These are phyloP conservation scores for Xestia sexstrigata DNA, from an alignment of 2,888 invertebrate genomes.

Conservation along the genomic window DNA sequence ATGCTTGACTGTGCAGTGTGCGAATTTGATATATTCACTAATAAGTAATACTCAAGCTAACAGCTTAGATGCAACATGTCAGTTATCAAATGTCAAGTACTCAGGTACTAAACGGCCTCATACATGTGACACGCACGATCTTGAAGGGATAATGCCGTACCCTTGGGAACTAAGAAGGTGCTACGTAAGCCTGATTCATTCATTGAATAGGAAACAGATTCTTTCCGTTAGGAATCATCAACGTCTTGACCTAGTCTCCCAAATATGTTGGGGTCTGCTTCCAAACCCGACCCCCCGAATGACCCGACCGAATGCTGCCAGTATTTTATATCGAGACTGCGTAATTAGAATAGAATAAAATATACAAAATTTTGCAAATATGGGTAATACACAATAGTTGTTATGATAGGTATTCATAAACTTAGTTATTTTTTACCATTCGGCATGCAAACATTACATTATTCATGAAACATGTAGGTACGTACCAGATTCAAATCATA, in stretches of 20 bases:
- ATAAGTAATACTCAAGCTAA: slow-evolving; percentile 13
- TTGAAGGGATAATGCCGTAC: slow-evolving; percentile 12
- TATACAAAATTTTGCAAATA: too few relatives aligned
- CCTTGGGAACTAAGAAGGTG: slow-evolving; percentile 10
- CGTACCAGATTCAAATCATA: too few relatives aligned
- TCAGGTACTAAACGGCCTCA: slow-evolving; percentile 17
- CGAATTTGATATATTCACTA: slow-evolving; percentile 5
- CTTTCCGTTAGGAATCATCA: background rate
- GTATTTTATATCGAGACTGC: background rate
- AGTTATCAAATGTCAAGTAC: slow-evolving; percentile 47
- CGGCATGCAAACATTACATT: too few relatives aligned
- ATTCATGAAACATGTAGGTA: too few relatives aligned
- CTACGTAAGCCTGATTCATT: background rate
- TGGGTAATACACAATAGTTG: too few relatives aligned
- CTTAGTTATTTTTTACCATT: too few relatives aligned
- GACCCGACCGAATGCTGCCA: background rate
- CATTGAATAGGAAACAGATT: background rate
- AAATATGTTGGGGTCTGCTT: background rate
- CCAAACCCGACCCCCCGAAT: too few relatives aligned
- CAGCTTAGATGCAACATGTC: slow-evolving; percentile 26
- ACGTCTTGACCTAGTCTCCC: background rate
- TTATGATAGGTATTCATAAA: too few relatives aligned
- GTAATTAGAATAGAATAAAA: too few relatives aligned
- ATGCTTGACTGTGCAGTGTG: background rate
- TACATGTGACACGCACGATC: slow-evolving; percentile 23